A percentile compares a stretch with the other conserved stretches of the same genome.
These are phyloP conservation scores for Bombus turneri DNA, from an alignment of 1,140 invertebrate species.

Conservation along the genomic window DNA sequence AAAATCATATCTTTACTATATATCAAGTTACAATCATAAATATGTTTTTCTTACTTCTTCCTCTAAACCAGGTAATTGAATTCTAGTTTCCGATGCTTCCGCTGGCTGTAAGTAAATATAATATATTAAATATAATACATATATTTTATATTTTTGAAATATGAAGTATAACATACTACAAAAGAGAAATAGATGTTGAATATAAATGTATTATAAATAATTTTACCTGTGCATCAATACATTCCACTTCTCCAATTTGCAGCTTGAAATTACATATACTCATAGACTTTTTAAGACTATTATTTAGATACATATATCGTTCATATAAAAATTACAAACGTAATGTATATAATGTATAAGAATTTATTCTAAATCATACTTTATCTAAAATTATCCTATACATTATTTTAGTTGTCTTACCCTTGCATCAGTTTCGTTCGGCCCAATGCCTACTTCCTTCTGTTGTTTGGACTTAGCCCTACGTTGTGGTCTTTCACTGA, in stretches of 20 bases:
- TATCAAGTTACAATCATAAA: conserved; percentile 1
- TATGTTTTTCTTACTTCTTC: conserved; percentile 82
- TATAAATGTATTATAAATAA: conserved; percentile 24
- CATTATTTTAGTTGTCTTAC: conserved; percentile 76
- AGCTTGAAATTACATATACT: conserved; percentile 83
- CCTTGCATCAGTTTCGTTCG: conserved; percentile 85
- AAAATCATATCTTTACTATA: conserved; percentile 47
- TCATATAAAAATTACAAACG: background rate
- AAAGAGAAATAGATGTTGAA: conserved; percentile 9
- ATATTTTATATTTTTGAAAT: background rate
- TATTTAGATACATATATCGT: conserved; percentile 11
- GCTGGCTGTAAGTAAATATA: conserved; percentile 84
- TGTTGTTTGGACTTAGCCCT: conserved; percentile 82
- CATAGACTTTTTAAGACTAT: conserved; percentile 42
- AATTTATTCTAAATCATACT: background rate
- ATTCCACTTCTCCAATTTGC: conserved; percentile 84
- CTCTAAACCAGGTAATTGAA: conserved; percentile 87
- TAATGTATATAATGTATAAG: background rate
- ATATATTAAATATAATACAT: conserved; percentile 17
- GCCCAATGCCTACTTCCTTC: conserved; percentile 84
- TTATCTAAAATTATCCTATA: background rate
- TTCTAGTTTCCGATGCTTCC: conserved; percentile 90
- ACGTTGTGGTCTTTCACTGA: conserved; percentile 75
- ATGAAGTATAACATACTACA: conserved; percentile 22
- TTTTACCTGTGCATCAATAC: conserved; percentile 86